Percentiles rank a stretch among this genome's conserved stretches.
Conservation (phyloP, 2,888 invertebrate species). For the Zonitis immaculata region DNA sequence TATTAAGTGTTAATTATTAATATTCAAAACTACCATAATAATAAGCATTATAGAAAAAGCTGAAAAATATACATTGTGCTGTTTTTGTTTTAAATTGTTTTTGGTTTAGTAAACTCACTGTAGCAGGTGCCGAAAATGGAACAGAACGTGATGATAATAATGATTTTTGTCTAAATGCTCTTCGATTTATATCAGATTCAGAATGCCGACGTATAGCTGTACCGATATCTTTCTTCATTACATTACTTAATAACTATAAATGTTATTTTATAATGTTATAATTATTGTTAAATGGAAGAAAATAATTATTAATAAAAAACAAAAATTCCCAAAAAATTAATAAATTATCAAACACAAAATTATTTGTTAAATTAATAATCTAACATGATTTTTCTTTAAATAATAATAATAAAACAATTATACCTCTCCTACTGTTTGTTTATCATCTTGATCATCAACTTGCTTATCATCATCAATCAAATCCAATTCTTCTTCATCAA, state of each 20-base stretch:
- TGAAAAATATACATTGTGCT: neutral
- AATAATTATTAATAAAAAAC: too few relatives aligned
- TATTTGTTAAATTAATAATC: too few relatives aligned
- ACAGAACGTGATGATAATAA: slow-evolving; percentile 48
- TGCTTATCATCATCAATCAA: slow-evolving; percentile 47
- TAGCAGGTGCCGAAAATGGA: slow-evolving; percentile 46
- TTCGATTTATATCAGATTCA: slow-evolving; percentile 24
- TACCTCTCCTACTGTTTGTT: slow-evolving; percentile 40
- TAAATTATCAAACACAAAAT: neutral
- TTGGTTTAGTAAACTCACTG: slow-evolving; percentile 44
- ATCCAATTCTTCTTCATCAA: slow-evolving; percentile 73
- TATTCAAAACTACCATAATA: too few relatives aligned
- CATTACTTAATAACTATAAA: slow-evolving; percentile 68
- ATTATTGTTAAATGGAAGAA: too few relatives aligned
- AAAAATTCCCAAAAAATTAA: neutral
- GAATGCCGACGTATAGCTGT: slow-evolving; percentile 47
- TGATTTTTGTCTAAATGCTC: slow-evolving; percentile 45
- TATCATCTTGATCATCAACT: slow-evolving; percentile 19
- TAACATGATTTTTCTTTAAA: too few relatives aligned
- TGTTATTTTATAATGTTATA: slow-evolving; percentile 5
- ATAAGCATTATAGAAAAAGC: slow-evolving; percentile 1
- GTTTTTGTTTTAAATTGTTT: slow-evolving; percentile 5
- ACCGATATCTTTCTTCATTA: slow-evolving; percentile 71
- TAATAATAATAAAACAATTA: slow-evolving; percentile 1
- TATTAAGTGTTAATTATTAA: too few relatives aligned